Conservation (phyloP, 2,888 invertebrate genomes). For the Coelogynopora nodosa region DNA sequence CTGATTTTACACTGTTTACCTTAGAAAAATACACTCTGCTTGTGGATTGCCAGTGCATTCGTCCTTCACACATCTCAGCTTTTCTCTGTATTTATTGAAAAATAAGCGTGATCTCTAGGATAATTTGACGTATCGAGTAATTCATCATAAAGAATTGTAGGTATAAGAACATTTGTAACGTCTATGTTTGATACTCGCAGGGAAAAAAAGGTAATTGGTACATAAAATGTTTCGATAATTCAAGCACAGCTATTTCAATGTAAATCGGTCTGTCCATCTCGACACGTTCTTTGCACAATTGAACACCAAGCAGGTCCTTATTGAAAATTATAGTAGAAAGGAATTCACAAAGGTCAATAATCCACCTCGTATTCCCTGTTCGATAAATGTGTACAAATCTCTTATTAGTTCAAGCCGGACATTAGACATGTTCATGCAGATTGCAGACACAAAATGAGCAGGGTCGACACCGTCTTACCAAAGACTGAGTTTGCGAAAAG, state of each 20-base stretch:
- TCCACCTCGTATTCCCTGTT: too few species aligned
- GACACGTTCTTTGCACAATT: neutral
- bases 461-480: too few species aligned
- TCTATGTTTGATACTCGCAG: too few species aligned
- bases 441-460: too few species aligned
- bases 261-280: neutral
- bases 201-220: neutral
- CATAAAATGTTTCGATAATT: neutral
- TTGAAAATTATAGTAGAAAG: neutral
- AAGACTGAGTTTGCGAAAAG: constrained; percentile 48
- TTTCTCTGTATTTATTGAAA: neutral
- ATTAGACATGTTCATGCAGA: too few species aligned
- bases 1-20: neutral
- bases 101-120: neutral
- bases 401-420: too few species aligned
- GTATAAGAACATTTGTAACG: neutral
- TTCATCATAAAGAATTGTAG: neutral
- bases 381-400: too few species aligned
- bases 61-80: neutral
- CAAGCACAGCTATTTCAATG: neutral
- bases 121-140: neutral
- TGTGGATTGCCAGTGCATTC: neutral
- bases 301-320: neutral
- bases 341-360: too few species aligned
- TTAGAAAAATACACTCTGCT: neutral